phyloP scores from a whole-genome alignment of 2,797 vertebrate species.

The Triplophysa yarkandensis region DNA sequence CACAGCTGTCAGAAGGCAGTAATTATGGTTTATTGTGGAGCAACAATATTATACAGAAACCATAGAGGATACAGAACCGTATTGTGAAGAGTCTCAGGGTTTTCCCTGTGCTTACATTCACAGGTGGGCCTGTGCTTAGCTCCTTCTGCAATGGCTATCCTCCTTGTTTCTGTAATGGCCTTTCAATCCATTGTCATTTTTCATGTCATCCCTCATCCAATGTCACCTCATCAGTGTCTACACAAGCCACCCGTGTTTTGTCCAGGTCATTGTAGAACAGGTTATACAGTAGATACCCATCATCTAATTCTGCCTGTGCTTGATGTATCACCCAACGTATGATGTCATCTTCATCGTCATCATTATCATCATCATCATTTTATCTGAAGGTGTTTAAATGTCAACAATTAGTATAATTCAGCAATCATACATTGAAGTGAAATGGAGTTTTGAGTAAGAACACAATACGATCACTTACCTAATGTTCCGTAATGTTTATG shows the following conservation, averaged over 20 bases:
- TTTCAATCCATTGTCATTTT: constrained; percentile 31
- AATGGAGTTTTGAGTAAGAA: too few species aligned
- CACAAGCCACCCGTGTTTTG: constrained; percentile 9
- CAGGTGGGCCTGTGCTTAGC: not conserved
- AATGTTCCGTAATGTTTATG: too few species aligned
- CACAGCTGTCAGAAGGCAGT: constrained; percentile 3
- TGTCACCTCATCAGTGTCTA: constrained; percentile 42
- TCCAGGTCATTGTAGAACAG: not conserved
- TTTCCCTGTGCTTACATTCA: not conserved
- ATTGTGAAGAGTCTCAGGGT: not conserved
- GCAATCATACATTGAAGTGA: too few species aligned
- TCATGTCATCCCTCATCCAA: constrained; percentile 4
- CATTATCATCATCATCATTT: too few species aligned
- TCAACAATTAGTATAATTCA: too few species aligned
- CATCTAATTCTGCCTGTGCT: not conserved
- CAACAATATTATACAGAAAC: not conserved
- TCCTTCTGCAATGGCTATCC: constrained; percentile 15
- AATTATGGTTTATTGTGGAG: constrained; percentile 7
- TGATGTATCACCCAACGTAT: not conserved
- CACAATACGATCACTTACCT: too few species aligned
- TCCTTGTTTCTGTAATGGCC: constrained; percentile 31
- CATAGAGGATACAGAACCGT: not conserved
- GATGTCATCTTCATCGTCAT: not conserved
- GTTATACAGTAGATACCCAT: not conserved
- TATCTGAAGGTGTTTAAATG: too few species aligned